Evolutionary conservation across 2,113 vertebrate species (phyloP), one percentile per base, ranked within the genome.

Genomic region (Pseudolaguvia tuberculata): DNA sequence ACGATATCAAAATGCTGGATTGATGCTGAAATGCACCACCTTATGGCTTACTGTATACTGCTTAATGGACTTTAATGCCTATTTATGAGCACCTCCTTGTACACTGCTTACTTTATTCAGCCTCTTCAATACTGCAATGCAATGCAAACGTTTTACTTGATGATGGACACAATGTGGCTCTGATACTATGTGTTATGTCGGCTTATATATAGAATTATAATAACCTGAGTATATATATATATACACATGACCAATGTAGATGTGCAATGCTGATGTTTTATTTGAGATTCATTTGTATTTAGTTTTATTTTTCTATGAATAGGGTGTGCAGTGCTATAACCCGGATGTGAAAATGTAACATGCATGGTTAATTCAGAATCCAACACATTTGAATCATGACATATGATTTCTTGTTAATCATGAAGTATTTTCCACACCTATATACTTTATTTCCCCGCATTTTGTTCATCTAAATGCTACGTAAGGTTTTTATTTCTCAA

Each of bases 161-260:
- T 80, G 85, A 83, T 83, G 88, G 84, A 88, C 83, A 87, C 14
- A 17, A 48, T 76, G 62, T 86, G 71, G 83, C 89, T 86, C 85
- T 85, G 83, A 87, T 86, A 87, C 85, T 88, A 88, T 84, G 89
- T 90, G 89, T 82, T 89, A 90, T 87, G 85, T 87, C 85, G 86
- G 85, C 76, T 68, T 61, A 90, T 89, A 89, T 88, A 87, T 87
- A 83, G 83, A 85, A 87, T 89, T 87, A 86, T 80, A 85, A 87
- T 88, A 85, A 86, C 82, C 84, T 85, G 78, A 88, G 81, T 85
- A 92, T 91, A 88, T 84, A 92, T 85, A 92, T 91, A 88, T 84
- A 92, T 91, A 88, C 91, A 91, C 87, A 83, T 84, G 82, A 88
- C 80, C 84, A 90, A 88, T 88, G 88, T 91, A 85, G 82, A 80